Base-by-base conservation (phyloP, 2,113 vertebrate species). In the Colistium nudipinnis region DNA sequence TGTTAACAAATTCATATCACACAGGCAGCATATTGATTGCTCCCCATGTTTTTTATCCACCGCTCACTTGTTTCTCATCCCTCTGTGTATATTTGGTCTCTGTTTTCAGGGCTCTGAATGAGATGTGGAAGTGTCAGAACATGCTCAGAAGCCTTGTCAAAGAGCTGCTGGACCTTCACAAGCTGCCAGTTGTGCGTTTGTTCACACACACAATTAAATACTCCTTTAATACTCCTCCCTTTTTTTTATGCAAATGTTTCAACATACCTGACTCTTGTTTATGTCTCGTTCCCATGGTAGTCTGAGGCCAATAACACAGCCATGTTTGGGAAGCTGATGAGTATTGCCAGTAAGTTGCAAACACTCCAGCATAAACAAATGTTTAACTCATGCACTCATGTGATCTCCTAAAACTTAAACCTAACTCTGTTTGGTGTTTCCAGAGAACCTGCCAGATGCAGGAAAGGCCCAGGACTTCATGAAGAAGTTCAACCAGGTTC, bases 71-170 rank as follows among this genome's bases (percentile, higher is more conserved):
- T 28, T 11, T n/a, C 27, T n/a, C 2, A 6, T 25, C 39, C 27
- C 10, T 36, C 1, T 1, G 1, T 68, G 12, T 59, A 10, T 49
- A 10, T 49, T 52, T 44, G 61, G 41, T 87, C 44, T 66, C 44
- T 80, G 6, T 13, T 57, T 33, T 62, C 31, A 99, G 98, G 92
- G 98, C 98, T 31, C 89, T 99, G 77, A 99, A 99, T 87, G 98
- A 99, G 87, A 99, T 99, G 98, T 99, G 98, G 98, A 99, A 99
- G 89, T 98, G 97, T 93, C 97, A 99, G 92, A 99, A 99, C 87
- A 97, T 98, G 96, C 91, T 99, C 55, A 92, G 97, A 88, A 94
- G 96, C 83, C 95, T 98, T 0, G 96, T 98, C 49, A 94, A 97
- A 65, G 98, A 99, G 87, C 91, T 99, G 13, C 84, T 99, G 81